Evolutionary conservation across 1,140 invertebrate genomes (phyloP).

Genomic region (Trigoniulus corallinus): DNA sequence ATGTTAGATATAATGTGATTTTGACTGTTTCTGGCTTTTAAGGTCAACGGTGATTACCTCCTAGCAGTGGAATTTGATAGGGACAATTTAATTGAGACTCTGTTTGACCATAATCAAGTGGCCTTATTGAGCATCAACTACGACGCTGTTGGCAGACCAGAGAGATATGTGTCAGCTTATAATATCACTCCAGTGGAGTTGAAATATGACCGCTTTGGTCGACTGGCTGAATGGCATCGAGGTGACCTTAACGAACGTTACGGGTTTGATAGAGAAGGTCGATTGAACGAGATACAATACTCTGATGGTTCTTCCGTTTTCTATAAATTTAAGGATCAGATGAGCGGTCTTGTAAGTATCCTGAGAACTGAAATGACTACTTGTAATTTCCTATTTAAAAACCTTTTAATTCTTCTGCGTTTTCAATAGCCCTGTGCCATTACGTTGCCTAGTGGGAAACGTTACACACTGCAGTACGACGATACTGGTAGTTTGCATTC

Average conservation of each 20-base stretch:
- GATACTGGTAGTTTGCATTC: conserved; percentile 76
- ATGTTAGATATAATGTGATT: neutral
- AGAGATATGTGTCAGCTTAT: conserved; percentile 66
- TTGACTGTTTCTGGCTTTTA: neutral
- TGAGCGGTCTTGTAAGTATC: conserved; percentile 49
- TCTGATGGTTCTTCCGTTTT: conserved; percentile 68
- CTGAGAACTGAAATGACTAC: too few species aligned
- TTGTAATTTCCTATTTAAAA: neutral
- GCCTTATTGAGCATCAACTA: conserved; percentile 83
- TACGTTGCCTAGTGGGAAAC: conserved; percentile 74
- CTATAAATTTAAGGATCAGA: conserved; percentile 75
- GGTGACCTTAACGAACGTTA: conserved; percentile 75
- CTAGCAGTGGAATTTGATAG: conserved; percentile 83
- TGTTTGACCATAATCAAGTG: conserved; percentile 63
- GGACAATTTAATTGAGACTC: conserved; percentile 70
- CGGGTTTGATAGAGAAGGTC: conserved; percentile 67
- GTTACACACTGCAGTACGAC: conserved; percentile 83
- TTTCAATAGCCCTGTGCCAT: conserved; percentile 59
- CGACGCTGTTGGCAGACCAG: conserved; percentile 71
- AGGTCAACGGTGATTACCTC: conserved; percentile 76
- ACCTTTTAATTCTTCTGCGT: conserved; percentile 16
- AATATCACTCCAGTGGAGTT: conserved; percentile 62
- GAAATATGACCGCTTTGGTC: conserved; percentile 80
- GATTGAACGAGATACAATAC: conserved; percentile 70
- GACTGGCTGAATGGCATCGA: conserved; percentile 79